phyloP scores from a whole-genome alignment of 2,797 vertebrate genomes.

The Xiphorhynchus erythropygius region DNA sequence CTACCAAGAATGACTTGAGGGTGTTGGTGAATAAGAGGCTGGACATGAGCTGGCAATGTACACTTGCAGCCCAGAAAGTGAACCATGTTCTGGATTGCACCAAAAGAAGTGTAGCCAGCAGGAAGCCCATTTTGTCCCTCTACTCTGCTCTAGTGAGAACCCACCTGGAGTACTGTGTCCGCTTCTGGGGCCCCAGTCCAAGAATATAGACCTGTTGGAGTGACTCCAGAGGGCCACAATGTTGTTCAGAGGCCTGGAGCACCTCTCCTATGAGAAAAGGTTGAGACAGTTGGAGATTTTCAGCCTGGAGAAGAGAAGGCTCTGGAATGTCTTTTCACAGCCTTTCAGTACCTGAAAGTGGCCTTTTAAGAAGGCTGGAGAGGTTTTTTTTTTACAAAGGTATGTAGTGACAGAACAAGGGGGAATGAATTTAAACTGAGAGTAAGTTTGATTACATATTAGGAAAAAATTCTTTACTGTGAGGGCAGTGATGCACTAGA shows the following conservation, averaged over 20 bases:
- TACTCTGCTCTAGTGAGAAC: not conserved
- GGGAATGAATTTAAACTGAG: not conserved
- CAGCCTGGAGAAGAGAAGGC: not conserved
- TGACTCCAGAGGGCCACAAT: fast-evolving
- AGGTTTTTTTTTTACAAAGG: not conserved
- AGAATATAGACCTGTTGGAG: not conserved
- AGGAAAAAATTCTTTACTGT: not conserved
- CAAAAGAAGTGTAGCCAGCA: fast-evolving
- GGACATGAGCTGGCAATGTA: not conserved
- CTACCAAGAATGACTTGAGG: not conserved
- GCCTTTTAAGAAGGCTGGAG: not conserved
- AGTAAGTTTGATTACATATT: not conserved
- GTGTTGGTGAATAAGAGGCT: not conserved
- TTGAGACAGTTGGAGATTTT: not conserved
- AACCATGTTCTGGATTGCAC: fast-evolving
- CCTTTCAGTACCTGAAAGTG: not conserved
- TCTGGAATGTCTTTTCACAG: not conserved
- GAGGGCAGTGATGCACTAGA: not conserved
- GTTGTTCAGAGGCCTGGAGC: not conserved
- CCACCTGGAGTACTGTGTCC: not conserved
- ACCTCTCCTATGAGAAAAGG: not conserved
- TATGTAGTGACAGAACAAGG: not conserved
- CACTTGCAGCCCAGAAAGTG: not conserved
- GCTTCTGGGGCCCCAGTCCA: not conserved
- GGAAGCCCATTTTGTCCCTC: not conserved